phyloP scores from a whole-genome alignment of 1,140 invertebrate genomes.

The Drosophila pandora region DNA sequence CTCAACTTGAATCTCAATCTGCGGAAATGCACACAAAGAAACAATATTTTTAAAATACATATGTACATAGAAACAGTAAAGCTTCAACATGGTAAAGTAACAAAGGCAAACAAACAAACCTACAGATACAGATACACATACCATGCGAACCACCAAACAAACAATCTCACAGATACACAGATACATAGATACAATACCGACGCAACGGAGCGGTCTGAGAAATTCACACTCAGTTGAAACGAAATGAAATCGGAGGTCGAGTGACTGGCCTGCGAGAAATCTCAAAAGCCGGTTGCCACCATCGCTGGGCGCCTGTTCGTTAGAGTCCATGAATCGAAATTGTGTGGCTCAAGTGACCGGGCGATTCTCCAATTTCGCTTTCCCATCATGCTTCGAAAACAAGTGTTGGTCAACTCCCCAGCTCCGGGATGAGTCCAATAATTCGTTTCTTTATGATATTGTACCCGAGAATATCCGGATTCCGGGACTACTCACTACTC shows the following conservation, averaged over 20 bases:
- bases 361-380: slow-evolving; percentile 27
- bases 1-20: slow-evolving; percentile 14
- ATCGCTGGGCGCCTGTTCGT: slow-evolving; percentile 67
- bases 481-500: slow-evolving; percentile 5
- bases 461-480: neutral
- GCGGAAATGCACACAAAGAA: neutral
- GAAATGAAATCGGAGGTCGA: slow-evolving; percentile 54
- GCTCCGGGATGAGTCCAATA: neutral
- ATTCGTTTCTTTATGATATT: neutral
- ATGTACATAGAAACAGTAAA: slow-evolving; percentile 1
- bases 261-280: slow-evolving; percentile 62
- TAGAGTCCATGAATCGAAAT: slow-evolving; percentile 84
- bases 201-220: slow-evolving; percentile 6
- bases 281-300: slow-evolving; percentile 32
- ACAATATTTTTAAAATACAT: no score
- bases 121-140: slow-evolving; percentile 6
- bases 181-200: slow-evolving; percentile 1
- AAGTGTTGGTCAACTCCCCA: slow-evolving; percentile 25
- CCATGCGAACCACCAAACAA: slow-evolving; percentile 6
- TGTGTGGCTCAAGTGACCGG: slow-evolving; percentile 57
- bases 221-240: slow-evolving; percentile 69
- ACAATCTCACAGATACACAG: slow-evolving; percentile 7
- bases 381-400: slow-evolving; percentile 18
- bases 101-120: slow-evolving; percentile 6
- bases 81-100: slow-evolving; percentile 29